These are phyloP conservation scores for Choloepus hoffmanni DNA, from an alignment of 2,113 vertebrate genomes.

Conservation along the genomic window DNA sequence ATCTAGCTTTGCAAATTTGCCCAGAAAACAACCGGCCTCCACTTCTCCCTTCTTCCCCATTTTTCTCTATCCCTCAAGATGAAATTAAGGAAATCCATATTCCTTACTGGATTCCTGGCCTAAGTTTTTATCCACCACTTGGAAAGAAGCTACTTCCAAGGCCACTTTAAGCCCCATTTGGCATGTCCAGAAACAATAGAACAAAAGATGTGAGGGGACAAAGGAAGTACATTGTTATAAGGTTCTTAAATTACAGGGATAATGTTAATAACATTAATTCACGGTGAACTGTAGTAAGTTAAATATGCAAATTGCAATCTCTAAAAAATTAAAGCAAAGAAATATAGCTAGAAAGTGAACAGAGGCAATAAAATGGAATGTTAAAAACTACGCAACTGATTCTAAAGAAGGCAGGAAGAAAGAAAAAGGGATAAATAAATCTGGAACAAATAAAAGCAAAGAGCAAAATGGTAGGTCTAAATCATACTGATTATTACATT, in stretches of 20 bases:
- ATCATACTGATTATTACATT: not conserved
- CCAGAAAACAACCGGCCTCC: not conserved
- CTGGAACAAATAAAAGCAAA: not conserved
- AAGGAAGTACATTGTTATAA: too few species aligned
- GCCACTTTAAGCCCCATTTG: not conserved
- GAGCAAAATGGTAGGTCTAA: not conserved
- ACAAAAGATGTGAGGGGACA: not conserved
- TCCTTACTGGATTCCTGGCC: not conserved
- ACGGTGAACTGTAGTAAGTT: not conserved
- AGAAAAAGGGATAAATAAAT: not conserved
- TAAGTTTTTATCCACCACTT: not conserved
- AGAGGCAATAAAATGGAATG: not conserved
- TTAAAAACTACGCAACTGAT: not conserved
- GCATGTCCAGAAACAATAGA: not conserved
- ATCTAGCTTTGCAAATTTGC: conserved; percentile 55
- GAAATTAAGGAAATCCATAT: not conserved
- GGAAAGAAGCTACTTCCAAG: not conserved
- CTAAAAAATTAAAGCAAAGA: not conserved
- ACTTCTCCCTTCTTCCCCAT: not conserved
- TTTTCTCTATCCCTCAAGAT: not conserved
- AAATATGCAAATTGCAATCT: not conserved
- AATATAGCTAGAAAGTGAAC: not conserved
- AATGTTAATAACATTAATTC: not conserved
- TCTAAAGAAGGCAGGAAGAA: not conserved
- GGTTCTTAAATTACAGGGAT: not conserved